phyloP scores from a whole-genome alignment of 2,888 invertebrate genomes.

The Parnassius orleans region DNA sequence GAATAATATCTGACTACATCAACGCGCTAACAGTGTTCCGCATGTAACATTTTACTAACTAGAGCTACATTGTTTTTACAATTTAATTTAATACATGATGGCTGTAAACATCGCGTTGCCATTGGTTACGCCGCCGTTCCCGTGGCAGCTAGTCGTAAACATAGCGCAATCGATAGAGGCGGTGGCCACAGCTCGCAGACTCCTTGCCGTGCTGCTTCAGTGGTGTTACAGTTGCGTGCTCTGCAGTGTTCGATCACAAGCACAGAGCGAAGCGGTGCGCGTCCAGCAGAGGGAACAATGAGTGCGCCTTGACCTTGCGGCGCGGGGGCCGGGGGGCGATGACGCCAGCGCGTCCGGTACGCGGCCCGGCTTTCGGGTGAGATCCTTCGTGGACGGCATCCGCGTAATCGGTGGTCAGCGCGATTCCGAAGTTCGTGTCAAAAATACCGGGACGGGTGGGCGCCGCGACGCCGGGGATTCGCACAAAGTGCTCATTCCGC shows the following conservation, averaged over 20 bases:
- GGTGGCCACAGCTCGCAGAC: constrained; percentile 36
- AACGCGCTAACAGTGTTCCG: constrained; percentile 24
- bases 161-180: constrained; percentile 69
- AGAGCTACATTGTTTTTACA: constrained; percentile 25
- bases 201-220: constrained; percentile 36
- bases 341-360: constrained; percentile 74
- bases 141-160: constrained; percentile 74
- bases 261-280: constrained; percentile 44
- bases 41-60: constrained; percentile 16
- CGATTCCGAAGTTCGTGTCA: constrained; percentile 65
- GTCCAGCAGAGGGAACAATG: constrained; percentile 66
- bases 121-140: constrained; percentile 59
- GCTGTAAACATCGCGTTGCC: constrained; percentile 43
- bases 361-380: constrained; percentile 78
- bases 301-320: constrained; percentile 77
- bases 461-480: constrained; percentile 62
- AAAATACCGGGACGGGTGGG: constrained; percentile 74
- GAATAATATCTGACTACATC: constrained; percentile 17
- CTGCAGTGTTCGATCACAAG: constrained; percentile 33
- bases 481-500: constrained; percentile 70
- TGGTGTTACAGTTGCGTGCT: constrained; percentile 33
- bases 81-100: constrained; percentile 41
- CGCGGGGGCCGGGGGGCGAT: constrained; percentile 71
- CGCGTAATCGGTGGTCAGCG: constrained; percentile 77
- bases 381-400: constrained; percentile 78